Percentiles rank a stretch among this genome's conserved stretches.
These are phyloP conservation scores for Pomacea maculata DNA, from an alignment of 1,140 invertebrate species.

Conservation along the genomic window DNA sequence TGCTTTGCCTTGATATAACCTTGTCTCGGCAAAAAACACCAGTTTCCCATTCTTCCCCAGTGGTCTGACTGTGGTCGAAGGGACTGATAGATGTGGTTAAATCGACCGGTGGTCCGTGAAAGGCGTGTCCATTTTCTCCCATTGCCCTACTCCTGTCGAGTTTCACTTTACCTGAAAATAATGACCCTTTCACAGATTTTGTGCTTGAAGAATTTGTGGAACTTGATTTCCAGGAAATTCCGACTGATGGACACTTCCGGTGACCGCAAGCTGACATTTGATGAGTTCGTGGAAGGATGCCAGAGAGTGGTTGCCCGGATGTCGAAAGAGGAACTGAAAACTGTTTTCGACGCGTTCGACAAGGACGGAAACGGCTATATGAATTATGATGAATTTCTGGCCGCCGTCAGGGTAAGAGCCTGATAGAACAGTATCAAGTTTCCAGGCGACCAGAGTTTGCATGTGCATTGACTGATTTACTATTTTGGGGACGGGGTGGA, in stretches of 20 bases:
- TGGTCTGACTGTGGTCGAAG: too few species aligned
- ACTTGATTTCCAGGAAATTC: conserved; percentile 75
- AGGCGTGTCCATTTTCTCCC: too few species aligned
- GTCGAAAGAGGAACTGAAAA: conserved; percentile 72
- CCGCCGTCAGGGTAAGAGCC: conserved; percentile 79
- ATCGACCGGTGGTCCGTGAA: too few species aligned
- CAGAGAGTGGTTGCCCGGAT: conserved; percentile 79
- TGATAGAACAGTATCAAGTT: too few species aligned
- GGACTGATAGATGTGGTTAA: too few species aligned
- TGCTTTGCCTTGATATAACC: too few species aligned
- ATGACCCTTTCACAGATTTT: neutral
- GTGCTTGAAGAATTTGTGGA: neutral
- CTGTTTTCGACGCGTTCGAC: conserved; percentile 82
- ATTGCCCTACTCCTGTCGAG: too few species aligned
- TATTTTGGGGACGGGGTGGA: too few species aligned
- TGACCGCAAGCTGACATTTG: conserved; percentile 80
- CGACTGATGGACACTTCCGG: conserved; percentile 91
- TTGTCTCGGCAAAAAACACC: too few species aligned
- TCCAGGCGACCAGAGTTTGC: too few species aligned
- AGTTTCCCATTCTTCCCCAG: too few species aligned
- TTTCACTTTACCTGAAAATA: neutral
- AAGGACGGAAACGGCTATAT: conserved; percentile 82
- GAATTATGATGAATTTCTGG: conserved; percentile 88
- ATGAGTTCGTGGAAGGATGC: conserved; percentile 85
- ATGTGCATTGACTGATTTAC: too few species aligned